Conservation (phyloP, 2,797 vertebrate species). For the Acanthurus leucopareius region DNA sequence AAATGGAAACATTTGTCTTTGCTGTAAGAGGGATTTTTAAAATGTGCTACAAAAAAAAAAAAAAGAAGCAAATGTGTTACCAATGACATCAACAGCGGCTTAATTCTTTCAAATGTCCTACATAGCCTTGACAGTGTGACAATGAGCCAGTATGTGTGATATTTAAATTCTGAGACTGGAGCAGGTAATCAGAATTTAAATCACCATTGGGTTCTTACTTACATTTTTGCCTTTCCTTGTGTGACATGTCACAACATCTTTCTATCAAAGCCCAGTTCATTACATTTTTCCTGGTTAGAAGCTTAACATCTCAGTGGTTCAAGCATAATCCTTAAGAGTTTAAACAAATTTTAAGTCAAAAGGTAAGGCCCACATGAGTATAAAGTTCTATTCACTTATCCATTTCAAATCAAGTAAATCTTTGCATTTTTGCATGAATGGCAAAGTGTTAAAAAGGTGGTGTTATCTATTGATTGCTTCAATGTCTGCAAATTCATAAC, state of each 20-base stretch:
- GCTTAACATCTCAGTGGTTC: not conserved
- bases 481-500: not conserved
- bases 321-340: no score
- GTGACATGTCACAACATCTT: not conserved
- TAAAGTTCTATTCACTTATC: no score
- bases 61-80: not conserved
- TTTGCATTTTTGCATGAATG: no score
- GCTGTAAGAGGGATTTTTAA: not conserved
- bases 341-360: no score
- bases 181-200: not conserved
- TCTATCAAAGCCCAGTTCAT: not conserved
- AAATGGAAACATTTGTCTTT: not conserved
- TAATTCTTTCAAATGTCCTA: not conserved
- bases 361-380: no score
- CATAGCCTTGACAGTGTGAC: not conserved
- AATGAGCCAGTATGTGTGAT: not conserved
- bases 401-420: no score
- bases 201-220: not conserved
- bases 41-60: not conserved
- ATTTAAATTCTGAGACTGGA: not conserved
- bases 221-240: not conserved
- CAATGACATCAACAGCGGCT: conserved; percentile 1
- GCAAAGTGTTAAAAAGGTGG: not conserved
- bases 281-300: no score
- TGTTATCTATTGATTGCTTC: not conserved